Base-by-base conservation (phyloP, 2,797 vertebrate species). In the Arrhamphus sclerolepis region DNA sequence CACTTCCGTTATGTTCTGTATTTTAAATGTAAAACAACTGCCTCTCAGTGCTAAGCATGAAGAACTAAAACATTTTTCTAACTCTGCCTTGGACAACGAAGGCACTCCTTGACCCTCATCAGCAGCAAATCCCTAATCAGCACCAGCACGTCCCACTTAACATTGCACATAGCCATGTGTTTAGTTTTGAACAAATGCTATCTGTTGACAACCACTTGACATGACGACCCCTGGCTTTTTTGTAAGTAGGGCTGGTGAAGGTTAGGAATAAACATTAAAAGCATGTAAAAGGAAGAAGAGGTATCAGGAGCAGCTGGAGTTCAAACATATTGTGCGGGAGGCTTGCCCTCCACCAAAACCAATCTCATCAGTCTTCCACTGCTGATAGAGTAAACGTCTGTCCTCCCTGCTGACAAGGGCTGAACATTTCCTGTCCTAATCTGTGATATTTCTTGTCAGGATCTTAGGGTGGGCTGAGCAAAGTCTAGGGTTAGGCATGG, bases 371-470 rank as follows among this genome's bases (percentile, higher is more conserved):
- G 77, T 84, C 84, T 78, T 86, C 85, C 83, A 82, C 74, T 78
- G 78, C 90, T 89, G 93, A 92, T 93, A 92, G 94, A 93, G 86
- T 92, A 93, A 94, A 93, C 91, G 90, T 92, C 81, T 84, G 90
- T 92, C 87, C 87, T 71, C 90, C 86, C 90, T 86, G 87, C 87
- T 77, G 91, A 93, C 91, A 91, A 92, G 87, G 77, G 88, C 92
- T 84, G 88, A 95, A 93, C 93, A 93, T 92, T 94, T 95, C 92
- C 94, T 94, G 92, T 91, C 88, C 89, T 83, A 49, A 49, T 56
- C 66, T 78, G 68, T 71, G 78, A 83, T 75, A 65, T 46, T 57
- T 56, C 56, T 64, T 69, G 80, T 86, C 77, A 67, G 56, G 71
- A 80, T 70, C 71, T 74, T 24, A 62, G 60, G 71, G 64, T 71